Conservation (phyloP, 2,888 invertebrate genomes). For the Drosophila aldrichi region DNA sequence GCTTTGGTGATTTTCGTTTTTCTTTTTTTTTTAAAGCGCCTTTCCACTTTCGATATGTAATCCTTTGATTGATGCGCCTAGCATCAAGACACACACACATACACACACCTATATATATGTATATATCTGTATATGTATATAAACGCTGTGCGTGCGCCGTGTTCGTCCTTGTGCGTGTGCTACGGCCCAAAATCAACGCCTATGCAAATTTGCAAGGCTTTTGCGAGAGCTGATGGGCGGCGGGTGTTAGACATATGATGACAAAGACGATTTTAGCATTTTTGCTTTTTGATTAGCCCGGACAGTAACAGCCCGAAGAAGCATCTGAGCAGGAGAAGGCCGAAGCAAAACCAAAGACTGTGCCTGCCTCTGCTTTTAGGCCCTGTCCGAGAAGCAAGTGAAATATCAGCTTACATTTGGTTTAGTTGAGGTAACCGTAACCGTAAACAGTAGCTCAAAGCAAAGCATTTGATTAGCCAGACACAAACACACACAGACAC, state of each 20-base stretch:
- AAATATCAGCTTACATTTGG: slow-evolving; percentile 61
- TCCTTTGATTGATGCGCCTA: slow-evolving; percentile 78
- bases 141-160: slow-evolving; percentile 25
- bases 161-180: slow-evolving; percentile 37
- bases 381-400: slow-evolving; percentile 17
- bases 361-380: slow-evolving; percentile 33
- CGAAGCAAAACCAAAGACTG: slow-evolving; percentile 10
- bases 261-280: slow-evolving; percentile 76
- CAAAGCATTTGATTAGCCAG: slow-evolving; percentile 72
- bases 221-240: slow-evolving; percentile 16
- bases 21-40: slow-evolving; percentile 60
- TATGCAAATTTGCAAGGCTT: slow-evolving; percentile 67
- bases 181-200: slow-evolving; percentile 71
- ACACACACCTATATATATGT: slow-evolving; percentile 19
- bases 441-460: slow-evolving; percentile 67
- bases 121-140: slow-evolving; percentile 12
- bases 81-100: slow-evolving; percentile 49
- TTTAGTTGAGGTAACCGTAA: slow-evolving; percentile 61
- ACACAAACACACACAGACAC: slow-evolving; percentile 6
- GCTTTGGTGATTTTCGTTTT: not conserved
- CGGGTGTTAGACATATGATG: slow-evolving; percentile 72
- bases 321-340: not conserved
- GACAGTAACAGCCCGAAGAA: slow-evolving; percentile 29
- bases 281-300: slow-evolving; percentile 77
- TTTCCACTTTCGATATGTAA: slow-evolving; percentile 80